phyloP scores from a whole-genome alignment of 2,113 vertebrate genomes.

The Chamaetylas fuelleborni region DNA sequence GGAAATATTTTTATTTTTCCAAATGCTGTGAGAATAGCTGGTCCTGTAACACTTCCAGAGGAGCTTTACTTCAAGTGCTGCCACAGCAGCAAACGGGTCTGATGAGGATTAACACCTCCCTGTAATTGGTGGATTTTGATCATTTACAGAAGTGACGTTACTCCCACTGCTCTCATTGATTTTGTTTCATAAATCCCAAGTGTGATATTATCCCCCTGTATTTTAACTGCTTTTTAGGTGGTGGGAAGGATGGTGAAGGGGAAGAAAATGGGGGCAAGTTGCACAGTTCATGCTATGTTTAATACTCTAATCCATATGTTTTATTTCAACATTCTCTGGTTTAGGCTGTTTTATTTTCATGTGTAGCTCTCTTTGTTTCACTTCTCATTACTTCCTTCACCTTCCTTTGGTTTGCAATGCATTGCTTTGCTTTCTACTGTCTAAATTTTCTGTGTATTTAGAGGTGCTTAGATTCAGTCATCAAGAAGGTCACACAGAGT shows the following conservation, averaged over 20 bases:
- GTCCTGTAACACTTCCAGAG: constrained; percentile 19
- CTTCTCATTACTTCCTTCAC: constrained; percentile 11
- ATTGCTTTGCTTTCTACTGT: constrained; percentile 14
- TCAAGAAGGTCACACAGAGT: constrained; percentile 77
- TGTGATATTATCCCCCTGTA: constrained; percentile 39
- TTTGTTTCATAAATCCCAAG: constrained; percentile 63
- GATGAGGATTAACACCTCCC: constrained; percentile 64
- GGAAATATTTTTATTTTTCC: not conserved
- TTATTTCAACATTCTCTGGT: constrained; percentile 47
- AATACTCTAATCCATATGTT: not conserved
- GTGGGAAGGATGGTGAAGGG: not conserved
- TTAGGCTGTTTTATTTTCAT: constrained; percentile 51
- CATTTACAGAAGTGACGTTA: constrained; percentile 58
- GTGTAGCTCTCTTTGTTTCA: constrained; percentile 28
- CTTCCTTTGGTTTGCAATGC: constrained; percentile 32
- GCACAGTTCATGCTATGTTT: not conserved
- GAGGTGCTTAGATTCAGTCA: constrained; percentile 64
- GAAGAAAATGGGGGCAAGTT: not conserved
- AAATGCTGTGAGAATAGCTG: not conserved
- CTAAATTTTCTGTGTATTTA: constrained; percentile 18
- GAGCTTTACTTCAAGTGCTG: constrained; percentile 43
- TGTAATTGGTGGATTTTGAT: constrained; percentile 60
- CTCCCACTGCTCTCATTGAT: constrained; percentile 53
- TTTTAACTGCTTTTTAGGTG: constrained; percentile 50
- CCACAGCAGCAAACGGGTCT: constrained; percentile 37